Base-by-base conservation (phyloP, 2,888 invertebrate species). In the Harpagoxenus sublaevis region DNA sequence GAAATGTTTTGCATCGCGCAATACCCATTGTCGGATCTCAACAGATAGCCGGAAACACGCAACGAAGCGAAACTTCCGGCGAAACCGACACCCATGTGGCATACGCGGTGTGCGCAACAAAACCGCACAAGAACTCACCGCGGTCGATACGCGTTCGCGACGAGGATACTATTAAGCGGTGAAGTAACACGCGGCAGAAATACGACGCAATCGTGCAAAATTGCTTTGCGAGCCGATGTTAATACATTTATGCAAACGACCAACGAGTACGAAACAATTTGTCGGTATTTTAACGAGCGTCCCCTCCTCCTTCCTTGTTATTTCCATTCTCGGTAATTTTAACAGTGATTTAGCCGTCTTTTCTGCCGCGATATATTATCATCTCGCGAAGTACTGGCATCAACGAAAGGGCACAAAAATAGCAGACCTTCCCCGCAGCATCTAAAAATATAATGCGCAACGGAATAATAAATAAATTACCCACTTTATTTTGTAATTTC, bases 1-100 rank as follows among this genome's bases (percentile, higher is more conserved):
- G 31, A 35, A 66, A 84, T 66, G 68, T 84, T 86, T 78, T 66
- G 84, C 75, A 71, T 78, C 74, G 83, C 81, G 83, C 83, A 68
- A 81, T 84, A 68, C 85, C 35, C 79, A 86, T 88, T 83, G 86
- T 86, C 60, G 66, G 82, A 79, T 88, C 79, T 77, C 84, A 86
- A 84, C 87, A 88, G 86, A 91, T 91, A 88, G 88, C 89, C 91
- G 91, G 92, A 92, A 91, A 89, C 84, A 83, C 65, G 87, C 86
- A 88, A 83, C 83, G 84, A 85, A 83, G 84, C 86, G 90, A 92
- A 89, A 91, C 90, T 92, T 92, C 92, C 92, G 91, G 89, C 84
- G 91, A 86, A 89, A 90, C 90, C 71, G 89, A 92, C 89, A 90
- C 89, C 90, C 66, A 60, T 81, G 86, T 42, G 83, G 83, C 65